Evolutionary conservation across 2,113 vertebrate species (phyloP).

Genomic region (Pomatorhinus ruficollis): DNA sequence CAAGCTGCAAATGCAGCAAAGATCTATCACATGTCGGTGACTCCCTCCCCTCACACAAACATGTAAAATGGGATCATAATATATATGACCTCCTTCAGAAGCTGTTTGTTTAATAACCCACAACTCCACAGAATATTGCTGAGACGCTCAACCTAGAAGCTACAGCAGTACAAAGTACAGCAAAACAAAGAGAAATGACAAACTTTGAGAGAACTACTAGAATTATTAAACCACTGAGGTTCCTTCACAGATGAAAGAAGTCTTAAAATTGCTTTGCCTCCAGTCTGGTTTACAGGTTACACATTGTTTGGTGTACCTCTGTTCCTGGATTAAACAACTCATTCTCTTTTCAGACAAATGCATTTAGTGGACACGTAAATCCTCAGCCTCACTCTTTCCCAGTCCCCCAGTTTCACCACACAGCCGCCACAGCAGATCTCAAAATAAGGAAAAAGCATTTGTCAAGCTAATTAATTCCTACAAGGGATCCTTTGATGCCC

Average conservation of each 20-base stretch:
- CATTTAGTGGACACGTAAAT: neutral
- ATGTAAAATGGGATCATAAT: neutral
- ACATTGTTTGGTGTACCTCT: neutral
- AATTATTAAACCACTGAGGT: neutral
- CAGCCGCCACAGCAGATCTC: neutral
- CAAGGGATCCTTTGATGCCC: neutral
- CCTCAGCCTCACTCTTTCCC: neutral
- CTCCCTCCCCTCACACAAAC: neutral
- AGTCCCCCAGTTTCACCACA: neutral
- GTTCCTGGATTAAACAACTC: neutral
- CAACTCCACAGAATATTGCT: neutral
- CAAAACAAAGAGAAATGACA: neutral
- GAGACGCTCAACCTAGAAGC: neutral
- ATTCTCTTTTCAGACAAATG: neutral
- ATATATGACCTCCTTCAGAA: neutral
- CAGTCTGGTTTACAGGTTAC: neutral
- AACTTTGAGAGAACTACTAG: neutral
- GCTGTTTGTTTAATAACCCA: neutral
- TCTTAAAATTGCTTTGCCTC: neutral
- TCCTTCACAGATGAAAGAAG: neutral
- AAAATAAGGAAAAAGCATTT: neutral
- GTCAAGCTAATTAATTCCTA: neutral
- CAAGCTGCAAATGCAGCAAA: neutral
- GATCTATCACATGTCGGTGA: neutral
- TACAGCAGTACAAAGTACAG: neutral